Conservation (phyloP, 2,113 vertebrate genomes). For the Prunella fulvescens region DNA sequence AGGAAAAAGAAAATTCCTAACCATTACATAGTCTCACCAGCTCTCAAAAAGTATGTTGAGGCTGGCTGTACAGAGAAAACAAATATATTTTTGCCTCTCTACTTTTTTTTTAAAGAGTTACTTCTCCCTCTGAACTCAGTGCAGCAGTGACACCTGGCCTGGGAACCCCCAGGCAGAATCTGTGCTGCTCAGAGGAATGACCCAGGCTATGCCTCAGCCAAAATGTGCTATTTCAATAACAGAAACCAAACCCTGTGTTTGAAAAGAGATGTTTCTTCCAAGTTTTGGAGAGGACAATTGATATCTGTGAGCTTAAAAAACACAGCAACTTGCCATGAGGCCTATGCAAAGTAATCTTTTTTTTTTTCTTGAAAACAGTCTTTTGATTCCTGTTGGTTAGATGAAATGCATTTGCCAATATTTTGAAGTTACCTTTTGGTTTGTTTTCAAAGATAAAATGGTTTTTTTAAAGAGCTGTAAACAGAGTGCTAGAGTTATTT, state of each 20-base stretch:
- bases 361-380: background rate
- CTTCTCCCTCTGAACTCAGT: background rate
- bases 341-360: background rate
- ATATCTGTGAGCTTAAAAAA: constrained; percentile 8
- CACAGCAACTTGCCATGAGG: background rate
- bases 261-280: background rate
- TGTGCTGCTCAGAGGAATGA: background rate
- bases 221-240: background rate
- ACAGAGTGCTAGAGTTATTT: background rate
- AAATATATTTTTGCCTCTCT: background rate
- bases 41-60: background rate
- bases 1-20: background rate
- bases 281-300: background rate
- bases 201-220: background rate
- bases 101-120: background rate
- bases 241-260: background rate
- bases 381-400: background rate
- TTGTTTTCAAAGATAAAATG: constrained; percentile 2
- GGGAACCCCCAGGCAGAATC: background rate
- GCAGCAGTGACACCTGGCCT: background rate
- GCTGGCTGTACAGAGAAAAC: background rate
- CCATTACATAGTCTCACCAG: rapidly evolving
- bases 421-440: constrained; percentile 8
- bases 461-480: background rate
- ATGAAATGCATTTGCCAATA: background rate